phyloP scores from a whole-genome alignment of 2,888 invertebrate species.

The Hedya salicella region DNA sequence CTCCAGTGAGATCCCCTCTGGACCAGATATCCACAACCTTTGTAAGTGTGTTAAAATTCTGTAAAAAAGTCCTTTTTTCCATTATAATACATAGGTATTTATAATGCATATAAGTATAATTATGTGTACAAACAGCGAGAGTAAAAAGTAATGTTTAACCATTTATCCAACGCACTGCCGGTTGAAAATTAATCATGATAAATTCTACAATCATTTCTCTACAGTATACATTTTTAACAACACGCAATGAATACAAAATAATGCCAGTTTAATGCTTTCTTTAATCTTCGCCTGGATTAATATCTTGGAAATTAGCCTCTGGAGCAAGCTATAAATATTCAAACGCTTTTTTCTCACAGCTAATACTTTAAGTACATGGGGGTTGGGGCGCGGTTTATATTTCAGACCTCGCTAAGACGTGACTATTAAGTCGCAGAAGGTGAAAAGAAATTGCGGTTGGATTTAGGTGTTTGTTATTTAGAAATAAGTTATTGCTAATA shows the following conservation, averaged over 20 bases:
- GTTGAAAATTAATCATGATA: neutral
- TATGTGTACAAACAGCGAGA: too few relatives aligned
- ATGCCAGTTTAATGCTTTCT: slow-evolving; percentile 45
- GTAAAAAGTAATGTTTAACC: too few relatives aligned
- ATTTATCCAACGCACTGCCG: too few relatives aligned
- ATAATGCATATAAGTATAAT: too few relatives aligned
- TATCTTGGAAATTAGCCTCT: slow-evolving; percentile 47
- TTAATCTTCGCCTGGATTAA: slow-evolving; percentile 46
- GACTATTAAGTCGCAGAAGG: slow-evolving; percentile 29
- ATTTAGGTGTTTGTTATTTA: neutral
- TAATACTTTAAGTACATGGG: slow-evolving; percentile 41
- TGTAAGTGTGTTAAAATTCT: too few relatives aligned
- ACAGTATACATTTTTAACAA: slow-evolving; percentile 22
- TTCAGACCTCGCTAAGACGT: slow-evolving; percentile 31
- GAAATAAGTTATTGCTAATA: neutral
- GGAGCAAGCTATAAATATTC: slow-evolving; percentile 46
- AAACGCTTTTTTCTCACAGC: slow-evolving; percentile 45
- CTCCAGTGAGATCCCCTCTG: too few relatives aligned
- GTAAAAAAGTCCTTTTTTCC: too few relatives aligned
- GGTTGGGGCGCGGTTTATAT: slow-evolving; percentile 37
- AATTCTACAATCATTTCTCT: neutral
- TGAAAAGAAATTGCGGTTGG: neutral
- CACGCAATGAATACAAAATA: slow-evolving; percentile 40
- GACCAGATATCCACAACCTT: too few relatives aligned
- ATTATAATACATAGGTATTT: too few relatives aligned